Evolutionary conservation across 1,140 invertebrate genomes (phyloP).

Genomic region (Penaeus indicus): DNA sequence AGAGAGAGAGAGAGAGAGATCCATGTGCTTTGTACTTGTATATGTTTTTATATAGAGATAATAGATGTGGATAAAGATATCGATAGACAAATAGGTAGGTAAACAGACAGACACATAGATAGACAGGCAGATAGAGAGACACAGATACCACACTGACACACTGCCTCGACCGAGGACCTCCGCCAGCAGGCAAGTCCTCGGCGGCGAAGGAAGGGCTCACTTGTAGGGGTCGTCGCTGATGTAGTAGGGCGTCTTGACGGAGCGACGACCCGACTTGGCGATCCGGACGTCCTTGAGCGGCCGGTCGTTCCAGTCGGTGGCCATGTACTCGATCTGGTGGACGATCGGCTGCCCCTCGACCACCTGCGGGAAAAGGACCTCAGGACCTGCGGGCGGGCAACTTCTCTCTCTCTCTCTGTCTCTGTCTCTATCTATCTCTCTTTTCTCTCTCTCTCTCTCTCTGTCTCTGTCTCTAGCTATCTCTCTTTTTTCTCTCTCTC

Average conservation of each 20-base stretch:
- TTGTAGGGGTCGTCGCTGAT: conserved; percentile 65
- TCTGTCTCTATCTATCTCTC: neutral
- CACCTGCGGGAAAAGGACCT: conserved; percentile 47
- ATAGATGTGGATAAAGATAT: too few species aligned
- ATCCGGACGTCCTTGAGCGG: conserved; percentile 72
- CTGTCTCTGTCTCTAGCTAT: neutral
- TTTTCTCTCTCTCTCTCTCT: neutral
- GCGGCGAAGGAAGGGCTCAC: conserved; percentile 26
- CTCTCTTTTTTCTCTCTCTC: neutral
- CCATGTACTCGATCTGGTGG: conserved; percentile 72
- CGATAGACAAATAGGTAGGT: too few species aligned
- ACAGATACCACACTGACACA: too few species aligned
- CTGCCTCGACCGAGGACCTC: neutral
- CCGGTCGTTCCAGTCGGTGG: conserved; percentile 70
- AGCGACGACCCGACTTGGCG: conserved; percentile 54
- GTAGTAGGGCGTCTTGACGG: conserved; percentile 46
- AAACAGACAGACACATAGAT: too few species aligned
- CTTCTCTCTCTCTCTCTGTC: neutral
- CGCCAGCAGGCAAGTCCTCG: too few species aligned
- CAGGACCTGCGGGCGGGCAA: neutral
- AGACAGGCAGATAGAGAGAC: too few species aligned
- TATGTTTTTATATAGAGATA: too few species aligned
- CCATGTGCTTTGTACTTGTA: too few species aligned
- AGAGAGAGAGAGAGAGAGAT: too few species aligned
- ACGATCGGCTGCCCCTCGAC: conserved; percentile 71